phyloP scores from a whole-genome alignment of 2,888 invertebrate species.

The Zele albiditarsus region DNA sequence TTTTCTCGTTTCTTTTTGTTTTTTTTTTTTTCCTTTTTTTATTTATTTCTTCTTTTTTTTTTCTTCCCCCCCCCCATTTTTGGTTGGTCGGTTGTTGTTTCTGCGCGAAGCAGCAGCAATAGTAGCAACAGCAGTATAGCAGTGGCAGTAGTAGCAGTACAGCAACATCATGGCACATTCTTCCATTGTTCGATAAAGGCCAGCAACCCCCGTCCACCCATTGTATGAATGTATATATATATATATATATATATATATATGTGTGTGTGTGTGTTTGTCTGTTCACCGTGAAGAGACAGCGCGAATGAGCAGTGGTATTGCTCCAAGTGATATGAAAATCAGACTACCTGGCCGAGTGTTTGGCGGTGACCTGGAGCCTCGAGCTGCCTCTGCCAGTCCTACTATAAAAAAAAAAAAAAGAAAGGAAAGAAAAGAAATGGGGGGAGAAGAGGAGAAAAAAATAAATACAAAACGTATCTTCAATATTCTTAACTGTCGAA shows the following conservation, averaged over 20 bases:
- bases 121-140: neutral
- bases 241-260: conserved; percentile 13
- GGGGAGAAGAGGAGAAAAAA: neutral
- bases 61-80: neutral
- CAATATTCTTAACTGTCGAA: neutral
- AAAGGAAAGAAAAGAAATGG: neutral
- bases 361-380: conserved; percentile 61
- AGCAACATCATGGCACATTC: conserved; percentile 14
- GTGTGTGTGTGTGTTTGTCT: conserved; percentile 32
- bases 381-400: conserved; percentile 69
- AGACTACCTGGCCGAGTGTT: conserved; percentile 47
- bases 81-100: conserved; percentile 31
- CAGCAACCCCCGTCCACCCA: neutral
- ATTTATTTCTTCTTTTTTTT: neutral
- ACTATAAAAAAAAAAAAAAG: conserved; percentile 35
- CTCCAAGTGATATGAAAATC: conserved; percentile 45
- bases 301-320: conserved; percentile 48
- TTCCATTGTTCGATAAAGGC: conserved; percentile 24
- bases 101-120: conserved; percentile 12
- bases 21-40: too few relatives aligned
- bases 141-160: neutral
- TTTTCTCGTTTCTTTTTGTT: neutral
- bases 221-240: conserved; percentile 5
- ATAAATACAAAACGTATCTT: neutral
- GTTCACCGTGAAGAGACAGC: conserved; percentile 54